Percentiles rank a stretch among this genome's conserved stretches.
Conservation (phyloP, 53 echinoderm and acorn worm species). For the Mesocentrotus franciscanus region DNA sequence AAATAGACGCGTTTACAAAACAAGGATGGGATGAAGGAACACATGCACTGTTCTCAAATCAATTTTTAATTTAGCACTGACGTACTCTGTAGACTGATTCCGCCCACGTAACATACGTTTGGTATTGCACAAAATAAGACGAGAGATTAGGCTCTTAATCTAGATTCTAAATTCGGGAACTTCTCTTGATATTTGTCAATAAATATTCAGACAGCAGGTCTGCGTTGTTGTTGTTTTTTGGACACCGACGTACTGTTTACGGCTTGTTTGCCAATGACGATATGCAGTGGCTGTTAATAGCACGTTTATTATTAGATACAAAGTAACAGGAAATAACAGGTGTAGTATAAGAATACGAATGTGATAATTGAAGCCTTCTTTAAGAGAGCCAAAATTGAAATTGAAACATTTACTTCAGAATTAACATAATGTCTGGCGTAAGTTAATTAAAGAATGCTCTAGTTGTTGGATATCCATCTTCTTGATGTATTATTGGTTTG, state of each 20-base stretch:
- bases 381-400: no score
- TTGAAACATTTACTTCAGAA: not conserved
- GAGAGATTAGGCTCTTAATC: not conserved
- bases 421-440: not conserved
- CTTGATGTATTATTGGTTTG: not conserved
- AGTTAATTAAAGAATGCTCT: not conserved
- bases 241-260: not conserved
- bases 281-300: not conserved
- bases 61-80: not conserved
- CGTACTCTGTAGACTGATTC: not conserved
- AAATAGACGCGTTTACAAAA: no score
- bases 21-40: no score
- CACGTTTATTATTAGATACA: not conserved
- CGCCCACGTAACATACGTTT: constrained; percentile 23
- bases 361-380: not conserved
- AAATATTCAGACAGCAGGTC: not conserved
- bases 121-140: not conserved
- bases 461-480: not conserved
- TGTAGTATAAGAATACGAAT: not conserved
- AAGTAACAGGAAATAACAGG: not conserved
- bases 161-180: not conserved
- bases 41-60: not conserved
- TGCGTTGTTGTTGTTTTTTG: not conserved
- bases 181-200: not conserved
- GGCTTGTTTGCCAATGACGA: not conserved